Conservation (phyloP, 2,888 invertebrate species). For the Nowickia ferox region DNA sequence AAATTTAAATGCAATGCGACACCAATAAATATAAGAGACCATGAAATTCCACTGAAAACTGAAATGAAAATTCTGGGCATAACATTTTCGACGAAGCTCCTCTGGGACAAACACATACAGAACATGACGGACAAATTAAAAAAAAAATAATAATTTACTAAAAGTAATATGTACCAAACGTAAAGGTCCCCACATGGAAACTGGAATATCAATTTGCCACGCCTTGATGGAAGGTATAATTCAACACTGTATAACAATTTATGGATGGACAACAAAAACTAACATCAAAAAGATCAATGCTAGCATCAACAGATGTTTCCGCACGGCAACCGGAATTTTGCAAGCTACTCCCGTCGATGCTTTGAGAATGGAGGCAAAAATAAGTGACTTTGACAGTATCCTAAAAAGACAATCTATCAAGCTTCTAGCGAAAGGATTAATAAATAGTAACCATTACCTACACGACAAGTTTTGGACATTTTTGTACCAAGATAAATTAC, state of each 20-base stretch:
- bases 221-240: neutral
- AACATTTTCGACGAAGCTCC: slow-evolving; percentile 46
- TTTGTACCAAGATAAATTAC: too few relatives aligned
- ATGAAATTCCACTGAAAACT: neutral
- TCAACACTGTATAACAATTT: slow-evolving; percentile 37
- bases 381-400: slow-evolving; percentile 15
- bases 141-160: slow-evolving; percentile 16
- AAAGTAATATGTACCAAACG: slow-evolving; percentile 24
- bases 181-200: slow-evolving; percentile 38
- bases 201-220: slow-evolving; percentile 16
- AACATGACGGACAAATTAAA: neutral
- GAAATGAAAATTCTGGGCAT: slow-evolving; percentile 41
- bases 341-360: slow-evolving; percentile 11
- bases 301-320: slow-evolving; percentile 20
- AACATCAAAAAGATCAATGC: slow-evolving; percentile 27
- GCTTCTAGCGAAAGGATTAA: neutral
- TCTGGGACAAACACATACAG: slow-evolving; percentile 52
- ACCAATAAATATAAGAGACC: neutral
- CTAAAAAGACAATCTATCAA: slow-evolving; percentile 23
- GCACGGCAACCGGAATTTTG: slow-evolving; percentile 20
- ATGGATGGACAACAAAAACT: slow-evolving; percentile 38
- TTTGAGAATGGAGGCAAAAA: slow-evolving; percentile 36
- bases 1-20: slow-evolving; percentile 11
- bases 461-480: too few relatives aligned
- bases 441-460: neutral